Percentiles rank a stretch among this genome's conserved stretches.
Conservation (phyloP, 1,140 invertebrate genomes). For the Homarus americanus region DNA sequence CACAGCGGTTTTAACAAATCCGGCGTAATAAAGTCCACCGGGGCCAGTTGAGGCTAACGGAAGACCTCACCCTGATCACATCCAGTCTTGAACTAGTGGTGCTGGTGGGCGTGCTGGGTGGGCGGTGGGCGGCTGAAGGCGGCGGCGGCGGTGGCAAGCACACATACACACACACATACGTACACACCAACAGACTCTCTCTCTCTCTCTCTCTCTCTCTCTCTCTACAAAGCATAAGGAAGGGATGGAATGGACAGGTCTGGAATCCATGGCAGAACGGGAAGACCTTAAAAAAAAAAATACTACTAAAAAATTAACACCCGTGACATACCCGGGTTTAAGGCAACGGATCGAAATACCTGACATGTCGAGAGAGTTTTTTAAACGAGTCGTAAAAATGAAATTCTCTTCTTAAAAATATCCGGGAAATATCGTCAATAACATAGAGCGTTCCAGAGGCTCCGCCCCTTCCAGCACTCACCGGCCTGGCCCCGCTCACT, state of each 20-base stretch:
- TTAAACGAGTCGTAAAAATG: background rate
- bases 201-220: background rate
- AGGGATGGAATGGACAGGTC: background rate
- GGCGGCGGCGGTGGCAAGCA: too few relatives aligned
- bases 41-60: conserved; percentile 49
- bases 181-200: conserved; percentile 1
- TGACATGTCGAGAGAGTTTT: background rate
- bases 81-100: conserved; percentile 61
- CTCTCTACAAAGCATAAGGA: background rate
- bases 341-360: background rate
- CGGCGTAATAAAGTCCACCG: conserved; percentile 65
- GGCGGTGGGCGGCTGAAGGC: conserved; percentile 11
- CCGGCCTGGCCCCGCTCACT: background rate
- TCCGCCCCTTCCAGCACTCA: conserved; percentile 26
- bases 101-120: conserved; percentile 36
- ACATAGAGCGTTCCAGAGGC: background rate
- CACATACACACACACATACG: conserved; percentile 6
- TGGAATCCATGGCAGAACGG: conserved; percentile 1
- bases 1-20: conserved; percentile 74
- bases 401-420: background rate
- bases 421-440: background rate
- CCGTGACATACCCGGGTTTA: background rate
- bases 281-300: conserved; percentile 3
- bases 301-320: background rate
- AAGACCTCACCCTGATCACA: conserved; percentile 60